Percentiles rank a stretch among this genome's conserved stretches.
These are phyloP conservation scores for Mercenaria mercenaria DNA, from an alignment of 1,140 invertebrate genomes.

Conservation along the genomic window DNA sequence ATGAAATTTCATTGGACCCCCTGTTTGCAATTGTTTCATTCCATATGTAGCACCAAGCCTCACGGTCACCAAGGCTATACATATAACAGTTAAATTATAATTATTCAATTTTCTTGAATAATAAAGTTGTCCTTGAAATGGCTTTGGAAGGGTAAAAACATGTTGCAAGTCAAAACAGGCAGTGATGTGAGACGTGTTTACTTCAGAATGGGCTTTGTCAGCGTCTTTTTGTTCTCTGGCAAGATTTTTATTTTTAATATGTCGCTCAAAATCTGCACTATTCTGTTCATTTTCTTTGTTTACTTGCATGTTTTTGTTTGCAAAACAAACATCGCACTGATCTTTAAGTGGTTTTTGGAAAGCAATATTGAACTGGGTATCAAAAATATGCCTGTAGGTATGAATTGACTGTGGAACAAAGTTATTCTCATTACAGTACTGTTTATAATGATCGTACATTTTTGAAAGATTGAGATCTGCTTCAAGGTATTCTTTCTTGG, in stretches of 20 bases:
- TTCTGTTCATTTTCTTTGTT: background rate
- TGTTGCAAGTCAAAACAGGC: conserved; percentile 46
- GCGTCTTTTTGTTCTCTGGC: conserved; percentile 18
- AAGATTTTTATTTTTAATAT: conserved; percentile 42
- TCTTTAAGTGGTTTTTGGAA: conserved; percentile 32
- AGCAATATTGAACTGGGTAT: conserved; percentile 16
- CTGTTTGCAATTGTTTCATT: conserved; percentile 39
- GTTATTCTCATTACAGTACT: background rate
- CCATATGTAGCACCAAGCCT: conserved; percentile 10
- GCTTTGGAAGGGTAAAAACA: background rate
- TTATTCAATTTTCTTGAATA: conserved; percentile 18
- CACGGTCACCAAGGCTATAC: conserved; percentile 1
- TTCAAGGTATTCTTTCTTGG: conserved; percentile 30
- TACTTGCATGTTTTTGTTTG: background rate
- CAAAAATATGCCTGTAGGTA: conserved; percentile 23
- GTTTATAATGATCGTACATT: conserved; percentile 17
- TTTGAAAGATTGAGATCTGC: conserved; percentile 8
- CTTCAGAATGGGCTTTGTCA: conserved; percentile 22
- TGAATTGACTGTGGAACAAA: background rate
- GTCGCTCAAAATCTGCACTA: background rate
- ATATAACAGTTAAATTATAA: conserved; percentile 42
- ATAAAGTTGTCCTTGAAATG: conserved; percentile 10
- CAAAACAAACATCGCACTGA: conserved; percentile 26
- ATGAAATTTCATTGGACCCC: conserved; percentile 26
- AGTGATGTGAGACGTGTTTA: background rate